phyloP scores from a whole-genome alignment of 64 coral and sea anemone species.

The Exaiptasia diaphana region DNA sequence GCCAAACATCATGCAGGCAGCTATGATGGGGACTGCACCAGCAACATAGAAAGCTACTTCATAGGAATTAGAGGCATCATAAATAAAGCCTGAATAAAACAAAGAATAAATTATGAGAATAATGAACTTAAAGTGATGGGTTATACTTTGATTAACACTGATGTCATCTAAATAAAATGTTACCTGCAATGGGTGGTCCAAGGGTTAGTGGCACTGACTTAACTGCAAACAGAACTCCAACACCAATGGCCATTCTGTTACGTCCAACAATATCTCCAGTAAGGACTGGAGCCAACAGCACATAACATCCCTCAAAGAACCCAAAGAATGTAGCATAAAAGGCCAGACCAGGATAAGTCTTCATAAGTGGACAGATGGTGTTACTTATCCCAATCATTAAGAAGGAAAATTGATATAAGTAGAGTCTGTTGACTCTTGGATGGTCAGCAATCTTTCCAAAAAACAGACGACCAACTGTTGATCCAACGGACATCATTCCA shows the following conservation, averaged over 20 bases:
- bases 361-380: constrained; percentile 69
- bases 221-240: constrained; percentile 84
- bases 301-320: constrained; percentile 94
- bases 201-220: constrained; percentile 86
- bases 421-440: constrained; percentile 77
- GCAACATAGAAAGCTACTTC: constrained; percentile 89
- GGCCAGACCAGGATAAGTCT: constrained; percentile 60
- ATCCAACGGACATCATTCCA: constrained; percentile 89
- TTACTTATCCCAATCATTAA: constrained; percentile 90
- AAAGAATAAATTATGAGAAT: not conserved
- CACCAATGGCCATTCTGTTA: constrained; percentile 85
- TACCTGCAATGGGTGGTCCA: constrained; percentile 84
- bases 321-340: constrained; percentile 73
- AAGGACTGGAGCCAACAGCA: constrained; percentile 83
- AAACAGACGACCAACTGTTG: constrained; percentile 73
- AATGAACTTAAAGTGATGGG: not conserved
- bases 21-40: constrained; percentile 76
- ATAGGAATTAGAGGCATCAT: constrained; percentile 68
- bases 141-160: not conserved
- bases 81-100: constrained; percentile 63
- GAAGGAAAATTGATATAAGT: constrained; percentile 83
- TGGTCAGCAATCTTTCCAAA: constrained; percentile 90
- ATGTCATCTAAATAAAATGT: not conserved
- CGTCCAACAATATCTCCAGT: constrained; percentile 91
- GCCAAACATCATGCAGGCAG: constrained; percentile 89